Evolutionary conservation across 2,113 vertebrate genomes (phyloP).

Genomic region (Ciconia maguari): DNA sequence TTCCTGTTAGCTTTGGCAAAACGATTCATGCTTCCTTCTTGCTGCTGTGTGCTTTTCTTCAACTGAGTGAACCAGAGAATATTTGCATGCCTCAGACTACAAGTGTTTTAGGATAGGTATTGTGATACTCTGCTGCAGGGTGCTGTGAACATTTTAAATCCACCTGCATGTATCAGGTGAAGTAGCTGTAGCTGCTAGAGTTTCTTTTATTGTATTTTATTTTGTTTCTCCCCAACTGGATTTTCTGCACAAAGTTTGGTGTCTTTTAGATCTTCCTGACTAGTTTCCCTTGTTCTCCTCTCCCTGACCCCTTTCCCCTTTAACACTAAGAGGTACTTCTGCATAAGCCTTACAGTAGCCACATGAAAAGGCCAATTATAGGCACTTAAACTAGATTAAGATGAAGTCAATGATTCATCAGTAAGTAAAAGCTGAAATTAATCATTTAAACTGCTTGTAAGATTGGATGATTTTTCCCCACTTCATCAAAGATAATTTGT

Average conservation of each 20-base stretch:
- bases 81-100: not conserved
- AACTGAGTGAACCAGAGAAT: not conserved
- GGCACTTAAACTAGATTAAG: not conserved
- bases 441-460: conserved; percentile 6
- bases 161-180: not conserved
- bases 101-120: not conserved
- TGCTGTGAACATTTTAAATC: not conserved
- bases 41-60: not conserved
- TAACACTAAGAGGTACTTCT: not conserved
- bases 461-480: not conserved
- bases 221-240: not conserved
- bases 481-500: conserved; percentile 35
- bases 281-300: not conserved
- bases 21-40: not conserved
- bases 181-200: not conserved
- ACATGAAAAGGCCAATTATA: not conserved
- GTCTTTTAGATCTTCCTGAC: not conserved
- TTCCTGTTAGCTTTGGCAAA: not conserved
- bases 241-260: not conserved
- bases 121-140: not conserved
- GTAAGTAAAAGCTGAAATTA: conserved; percentile 25
- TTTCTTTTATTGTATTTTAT: not conserved
- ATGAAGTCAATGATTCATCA: not conserved
- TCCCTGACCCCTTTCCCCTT: not conserved
- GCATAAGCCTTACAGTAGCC: not conserved